A percentile compares a stretch with the other conserved stretches of the same genome.
Evolutionary conservation across 2,888 invertebrate species (phyloP).

Genomic region (Epinotia demarniana): DNA sequence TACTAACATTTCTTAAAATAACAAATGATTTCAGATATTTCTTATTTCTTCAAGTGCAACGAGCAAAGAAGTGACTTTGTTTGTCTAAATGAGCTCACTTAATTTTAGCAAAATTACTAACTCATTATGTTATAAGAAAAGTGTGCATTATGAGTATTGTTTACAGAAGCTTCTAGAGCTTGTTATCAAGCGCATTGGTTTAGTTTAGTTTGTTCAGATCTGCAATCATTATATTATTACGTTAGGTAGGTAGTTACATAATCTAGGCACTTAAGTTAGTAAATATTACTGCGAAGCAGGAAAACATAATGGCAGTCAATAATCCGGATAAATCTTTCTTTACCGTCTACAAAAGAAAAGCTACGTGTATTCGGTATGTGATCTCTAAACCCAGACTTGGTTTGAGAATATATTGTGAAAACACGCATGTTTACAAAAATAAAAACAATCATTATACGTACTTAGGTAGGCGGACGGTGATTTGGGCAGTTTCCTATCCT

Average conservation of each 20-base stretch:
- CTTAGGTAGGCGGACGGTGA: constrained; percentile 78
- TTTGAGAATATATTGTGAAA: not conserved
- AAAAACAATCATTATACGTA: constrained; percentile 66
- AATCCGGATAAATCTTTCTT: not conserved
- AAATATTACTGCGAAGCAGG: constrained; percentile 3
- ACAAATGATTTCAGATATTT: no score
- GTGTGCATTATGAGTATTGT: not conserved
- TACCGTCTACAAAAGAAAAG: no score
- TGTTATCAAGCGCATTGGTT: constrained; percentile 17
- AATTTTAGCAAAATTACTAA: no score
- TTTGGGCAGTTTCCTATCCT: constrained; percentile 75
- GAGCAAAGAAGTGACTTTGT: no score
- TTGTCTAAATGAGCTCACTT: no score
- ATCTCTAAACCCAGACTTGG: not conserved
- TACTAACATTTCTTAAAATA: no score
- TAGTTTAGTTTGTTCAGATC: constrained; percentile 23
- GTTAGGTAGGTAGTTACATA: constrained; percentile 2
- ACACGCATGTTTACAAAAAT: not conserved
- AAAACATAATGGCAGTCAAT: constrained; percentile 6
- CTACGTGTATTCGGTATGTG: not conserved
- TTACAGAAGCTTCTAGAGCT: not conserved
- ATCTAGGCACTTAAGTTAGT: constrained; percentile 28
- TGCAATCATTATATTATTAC: constrained; percentile 21
- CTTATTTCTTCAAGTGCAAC: no score
- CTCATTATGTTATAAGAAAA: not conserved